phyloP scores from a whole-genome alignment of 2,797 vertebrate species.

The Trematomus bernacchii region DNA sequence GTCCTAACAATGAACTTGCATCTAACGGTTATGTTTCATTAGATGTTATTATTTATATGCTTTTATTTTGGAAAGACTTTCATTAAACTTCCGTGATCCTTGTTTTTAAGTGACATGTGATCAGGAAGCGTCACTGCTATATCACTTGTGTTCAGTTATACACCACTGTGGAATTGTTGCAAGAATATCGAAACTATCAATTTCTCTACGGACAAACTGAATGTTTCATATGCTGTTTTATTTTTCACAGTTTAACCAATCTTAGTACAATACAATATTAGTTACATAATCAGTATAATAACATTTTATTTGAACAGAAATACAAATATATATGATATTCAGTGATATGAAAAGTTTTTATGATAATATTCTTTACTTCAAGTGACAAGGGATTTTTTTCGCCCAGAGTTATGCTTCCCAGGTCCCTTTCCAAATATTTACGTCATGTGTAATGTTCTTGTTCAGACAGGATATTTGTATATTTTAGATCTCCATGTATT shows the following conservation, averaged over 20 bases:
- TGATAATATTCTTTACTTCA: neutral
- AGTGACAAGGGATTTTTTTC: fast-evolving
- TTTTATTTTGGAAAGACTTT: conserved; percentile 24
- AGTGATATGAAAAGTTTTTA: neutral
- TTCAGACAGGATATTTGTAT: neutral
- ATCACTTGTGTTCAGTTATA: neutral
- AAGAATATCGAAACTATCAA: no score
- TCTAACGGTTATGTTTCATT: neutral
- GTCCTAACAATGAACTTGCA: neutral
- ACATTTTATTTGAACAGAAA: no score
- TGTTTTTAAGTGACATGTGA: conserved; percentile 43
- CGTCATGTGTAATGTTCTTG: no score
- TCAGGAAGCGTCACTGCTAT: conserved; percentile 32
- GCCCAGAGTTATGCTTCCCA: neutral
- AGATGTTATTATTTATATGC: neutral
- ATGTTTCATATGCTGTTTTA: no score
- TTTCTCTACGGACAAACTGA: no score
- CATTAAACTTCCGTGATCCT: conserved; percentile 11
- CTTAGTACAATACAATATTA: no score
- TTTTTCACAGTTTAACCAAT: no score
- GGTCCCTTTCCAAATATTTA: neutral
- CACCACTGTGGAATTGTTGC: neutral
- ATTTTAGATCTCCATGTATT: no score
- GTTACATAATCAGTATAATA: no score
- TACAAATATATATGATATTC: no score